These are phyloP conservation scores for Chorisops tibialis DNA, from an alignment of 2,888 invertebrate genomes.

Conservation along the genomic window DNA sequence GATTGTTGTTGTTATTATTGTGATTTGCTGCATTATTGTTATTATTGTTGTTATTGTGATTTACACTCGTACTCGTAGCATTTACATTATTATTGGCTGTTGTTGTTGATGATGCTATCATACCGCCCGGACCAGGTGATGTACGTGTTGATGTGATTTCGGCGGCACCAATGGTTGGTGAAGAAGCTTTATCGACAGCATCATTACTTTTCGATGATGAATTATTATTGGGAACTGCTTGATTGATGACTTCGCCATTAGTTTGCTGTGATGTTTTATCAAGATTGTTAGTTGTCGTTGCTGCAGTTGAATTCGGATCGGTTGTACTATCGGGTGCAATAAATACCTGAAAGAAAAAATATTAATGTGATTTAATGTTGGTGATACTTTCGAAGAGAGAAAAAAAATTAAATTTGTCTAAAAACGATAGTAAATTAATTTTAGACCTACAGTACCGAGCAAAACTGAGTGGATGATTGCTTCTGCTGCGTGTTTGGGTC, in stretches of 20 bases:
- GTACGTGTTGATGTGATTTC: constrained; percentile 32
- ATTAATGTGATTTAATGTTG: no score
- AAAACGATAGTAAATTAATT: no score
- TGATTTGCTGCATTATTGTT: constrained; percentile 23
- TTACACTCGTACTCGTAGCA: constrained; percentile 5
- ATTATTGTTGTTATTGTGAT: constrained; percentile 26
- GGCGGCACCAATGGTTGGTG: constrained; percentile 31
- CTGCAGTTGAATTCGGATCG: constrained; percentile 26
- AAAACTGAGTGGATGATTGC: no score
- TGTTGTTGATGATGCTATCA: constrained; percentile 6
- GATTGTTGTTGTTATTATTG: constrained; percentile 28
- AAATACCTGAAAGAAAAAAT: constrained; percentile 38
- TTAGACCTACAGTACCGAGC: no score
- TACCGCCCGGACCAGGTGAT: background rate
- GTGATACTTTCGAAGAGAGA: no score
- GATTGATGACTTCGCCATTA: constrained; percentile 10
- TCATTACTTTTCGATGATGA: background rate
- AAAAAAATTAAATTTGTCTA: no score
- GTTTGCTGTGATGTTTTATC: constrained; percentile 32
- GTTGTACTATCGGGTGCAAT: constrained; percentile 44
- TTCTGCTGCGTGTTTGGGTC: no score
- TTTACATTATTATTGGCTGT: constrained; percentile 25
- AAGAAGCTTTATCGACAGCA: constrained; percentile 10
- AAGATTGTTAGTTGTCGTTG: constrained; percentile 19
- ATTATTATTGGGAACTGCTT: constrained; percentile 28